phyloP scores from a whole-genome alignment of 2,888 invertebrate species.

The Heliconius cydno region DNA sequence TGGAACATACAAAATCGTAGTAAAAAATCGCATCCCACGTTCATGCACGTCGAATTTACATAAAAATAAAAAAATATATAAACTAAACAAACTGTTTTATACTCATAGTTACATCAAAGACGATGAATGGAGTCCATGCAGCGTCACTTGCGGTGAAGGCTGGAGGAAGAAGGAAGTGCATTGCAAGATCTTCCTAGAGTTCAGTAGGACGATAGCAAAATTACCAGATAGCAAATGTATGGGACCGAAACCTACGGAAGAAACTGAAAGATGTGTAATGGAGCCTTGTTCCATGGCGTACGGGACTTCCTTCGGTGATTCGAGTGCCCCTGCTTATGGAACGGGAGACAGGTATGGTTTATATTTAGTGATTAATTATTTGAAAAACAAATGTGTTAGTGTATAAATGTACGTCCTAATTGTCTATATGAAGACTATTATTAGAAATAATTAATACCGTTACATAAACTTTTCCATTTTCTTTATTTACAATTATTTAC shows the following conservation, averaged over 20 bases:
- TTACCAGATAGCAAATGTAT: slow-evolving; percentile 94
- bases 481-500: not conserved
- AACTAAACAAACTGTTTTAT: not conserved
- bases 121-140: slow-evolving; percentile 94
- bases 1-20: not conserved
- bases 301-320: slow-evolving; percentile 80
- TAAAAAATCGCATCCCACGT: slow-evolving; percentile 35
- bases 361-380: not conserved
- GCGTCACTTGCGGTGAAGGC: slow-evolving; percentile 95
- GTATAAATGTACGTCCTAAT: no score
- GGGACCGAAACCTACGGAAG: slow-evolving; percentile 92
- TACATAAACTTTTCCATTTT: not conserved
- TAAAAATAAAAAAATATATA: not conserved
- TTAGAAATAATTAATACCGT: not conserved
- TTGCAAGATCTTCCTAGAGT: slow-evolving; percentile 97
- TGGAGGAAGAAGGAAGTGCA: slow-evolving; percentile 93
- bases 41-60: slow-evolving; percentile 40
- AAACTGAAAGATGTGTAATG: slow-evolving; percentile 91
- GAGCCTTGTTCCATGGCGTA: slow-evolving; percentile 89
- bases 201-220: slow-evolving; percentile 93
- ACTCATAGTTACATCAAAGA: slow-evolving; percentile 93
- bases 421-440: not conserved
- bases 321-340: slow-evolving; percentile 70
- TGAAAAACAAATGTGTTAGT: no score
- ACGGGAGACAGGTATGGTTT: slow-evolving; percentile 68